A percentile compares a stretch with the other conserved stretches of the same genome.
phyloP scores from a whole-genome alignment of 1,140 invertebrate species.

The Conus betulinus region DNA sequence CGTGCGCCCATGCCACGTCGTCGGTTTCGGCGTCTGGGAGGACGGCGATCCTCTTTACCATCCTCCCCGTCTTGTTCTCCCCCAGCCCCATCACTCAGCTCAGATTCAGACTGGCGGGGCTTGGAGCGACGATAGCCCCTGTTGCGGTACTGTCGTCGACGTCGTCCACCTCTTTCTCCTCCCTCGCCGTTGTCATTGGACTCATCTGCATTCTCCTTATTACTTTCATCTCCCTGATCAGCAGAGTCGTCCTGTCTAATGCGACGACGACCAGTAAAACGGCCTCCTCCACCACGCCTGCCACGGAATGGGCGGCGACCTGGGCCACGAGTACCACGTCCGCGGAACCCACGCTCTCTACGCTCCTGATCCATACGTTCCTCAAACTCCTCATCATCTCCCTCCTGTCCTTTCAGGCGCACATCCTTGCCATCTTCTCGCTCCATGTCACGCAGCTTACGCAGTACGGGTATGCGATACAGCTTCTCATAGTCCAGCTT shows the following conservation, averaged over 20 bases:
- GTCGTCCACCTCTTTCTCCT: constrained; percentile 44
- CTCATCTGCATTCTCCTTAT: constrained; percentile 55
- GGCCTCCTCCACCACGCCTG: constrained; percentile 38
- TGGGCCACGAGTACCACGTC: constrained; percentile 34
- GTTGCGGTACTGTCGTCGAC: constrained; percentile 44
- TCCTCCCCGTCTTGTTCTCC: constrained; percentile 53
- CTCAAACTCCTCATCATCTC: constrained; percentile 58
- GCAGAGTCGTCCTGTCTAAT: constrained; percentile 39
- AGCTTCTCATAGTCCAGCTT: constrained; percentile 84
- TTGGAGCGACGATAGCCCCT: constrained; percentile 38
- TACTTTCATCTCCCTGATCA: constrained; percentile 55
- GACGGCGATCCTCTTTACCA: constrained; percentile 29
- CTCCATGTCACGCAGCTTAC: constrained; percentile 56
- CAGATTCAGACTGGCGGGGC: constrained; percentile 42
- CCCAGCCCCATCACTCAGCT: constrained; percentile 43
- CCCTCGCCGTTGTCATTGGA: constrained; percentile 46
- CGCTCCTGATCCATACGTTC: constrained; percentile 51
- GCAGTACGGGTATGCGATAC: constrained; percentile 72
- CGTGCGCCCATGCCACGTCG: constrained; percentile 43
- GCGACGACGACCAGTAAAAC: constrained; percentile 26
- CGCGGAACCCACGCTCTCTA: constrained; percentile 39
- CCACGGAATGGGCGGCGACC: constrained; percentile 28
- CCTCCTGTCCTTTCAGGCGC: constrained; percentile 58
- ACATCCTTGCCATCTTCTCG: constrained; percentile 61
- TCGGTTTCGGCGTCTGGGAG: constrained; percentile 39